phyloP scores from a whole-genome alignment of 2,888 invertebrate species.

The Lacanobia oleracea region DNA sequence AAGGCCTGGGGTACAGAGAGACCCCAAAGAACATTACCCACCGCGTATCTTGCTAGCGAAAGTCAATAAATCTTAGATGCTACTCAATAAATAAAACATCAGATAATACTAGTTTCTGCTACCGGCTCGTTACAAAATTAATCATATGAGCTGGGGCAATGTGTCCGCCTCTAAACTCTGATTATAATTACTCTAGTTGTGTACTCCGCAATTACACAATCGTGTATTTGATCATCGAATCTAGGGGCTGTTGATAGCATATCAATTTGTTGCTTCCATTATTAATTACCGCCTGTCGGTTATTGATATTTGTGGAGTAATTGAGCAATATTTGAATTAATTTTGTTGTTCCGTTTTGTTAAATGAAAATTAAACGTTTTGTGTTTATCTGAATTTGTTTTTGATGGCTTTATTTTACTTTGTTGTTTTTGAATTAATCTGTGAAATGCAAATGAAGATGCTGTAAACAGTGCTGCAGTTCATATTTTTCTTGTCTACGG shows the following conservation, averaged over 20 bases:
- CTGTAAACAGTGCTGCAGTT: background rate
- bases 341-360: background rate
- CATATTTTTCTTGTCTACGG: slow-evolving; percentile 10
- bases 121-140: slow-evolving; percentile 47
- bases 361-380: background rate
- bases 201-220: slow-evolving; percentile 60
- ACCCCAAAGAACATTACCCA: background rate
- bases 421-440: no score
- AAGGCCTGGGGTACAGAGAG: background rate
- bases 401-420: background rate
- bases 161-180: slow-evolving; percentile 53
- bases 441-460: background rate
- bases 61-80: slow-evolving; percentile 30
- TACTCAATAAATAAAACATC: slow-evolving; percentile 35
- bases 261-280: slow-evolving; percentile 59
- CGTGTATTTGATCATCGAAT: slow-evolving; percentile 56
- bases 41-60: background rate
- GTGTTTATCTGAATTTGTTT: background rate
- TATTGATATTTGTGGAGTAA: slow-evolving; percentile 30
- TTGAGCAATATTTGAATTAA: slow-evolving; percentile 14
- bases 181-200: slow-evolving; percentile 49
- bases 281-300: slow-evolving; percentile 30
- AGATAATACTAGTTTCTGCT: slow-evolving; percentile 44
- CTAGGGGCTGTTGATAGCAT: slow-evolving; percentile 47
- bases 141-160: slow-evolving; percentile 47